A percentile compares a stretch with the other conserved stretches of the same genome.
These are phyloP conservation scores for Octomys mimax DNA, from an alignment of 2,797 vertebrate species.

Conservation along the genomic window DNA sequence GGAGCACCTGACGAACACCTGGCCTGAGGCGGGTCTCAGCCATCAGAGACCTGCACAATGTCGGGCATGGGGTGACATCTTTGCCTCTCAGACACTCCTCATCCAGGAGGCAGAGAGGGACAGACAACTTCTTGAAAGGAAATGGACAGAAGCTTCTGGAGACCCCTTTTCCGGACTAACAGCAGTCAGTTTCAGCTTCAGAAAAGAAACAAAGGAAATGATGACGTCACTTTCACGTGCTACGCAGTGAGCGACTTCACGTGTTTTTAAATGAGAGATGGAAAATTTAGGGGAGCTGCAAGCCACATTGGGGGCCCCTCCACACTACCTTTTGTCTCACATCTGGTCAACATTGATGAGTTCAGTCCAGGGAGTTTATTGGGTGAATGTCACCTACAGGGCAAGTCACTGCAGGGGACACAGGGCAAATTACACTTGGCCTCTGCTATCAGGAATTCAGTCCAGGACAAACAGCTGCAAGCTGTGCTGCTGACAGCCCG, in stretches of 20 bases:
- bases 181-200: neutral
- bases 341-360: neutral
- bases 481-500: neutral
- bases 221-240: accelerated
- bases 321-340: neutral
- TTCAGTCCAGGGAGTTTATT: neutral
- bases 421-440: accelerated
- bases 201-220: neutral
- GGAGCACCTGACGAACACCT: no score
- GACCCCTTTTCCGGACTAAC: neutral
- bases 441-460: accelerated
- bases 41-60: neutral
- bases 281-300: neutral
- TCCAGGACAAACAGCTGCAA: accelerated
- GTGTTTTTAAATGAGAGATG: neutral
- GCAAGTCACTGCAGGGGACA: accelerated
- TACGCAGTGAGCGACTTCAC: accelerated
- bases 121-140: neutral
- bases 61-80: neutral
- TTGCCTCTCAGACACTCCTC: neutral
- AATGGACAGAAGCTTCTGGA: neutral
- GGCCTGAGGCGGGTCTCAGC: neutral
- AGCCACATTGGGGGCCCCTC: neutral
- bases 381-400: neutral
- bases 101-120: neutral